Evolutionary conservation across 2,113 vertebrate species (phyloP).

Genomic region (Erythrolamprus reginae): DNA sequence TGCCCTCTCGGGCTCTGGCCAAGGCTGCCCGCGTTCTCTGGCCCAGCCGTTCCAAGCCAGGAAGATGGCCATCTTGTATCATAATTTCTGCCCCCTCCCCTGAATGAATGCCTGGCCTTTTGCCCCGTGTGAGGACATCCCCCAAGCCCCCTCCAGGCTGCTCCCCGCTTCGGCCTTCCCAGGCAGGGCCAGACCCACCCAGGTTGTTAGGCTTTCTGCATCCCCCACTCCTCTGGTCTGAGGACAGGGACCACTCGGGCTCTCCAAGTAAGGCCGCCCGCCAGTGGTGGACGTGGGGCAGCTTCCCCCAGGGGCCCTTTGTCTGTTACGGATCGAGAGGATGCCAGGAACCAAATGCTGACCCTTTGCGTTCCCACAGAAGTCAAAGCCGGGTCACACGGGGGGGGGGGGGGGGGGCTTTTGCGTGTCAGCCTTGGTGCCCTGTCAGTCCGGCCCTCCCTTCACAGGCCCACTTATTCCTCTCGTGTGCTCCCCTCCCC

Average conservation of each 20-base stretch:
- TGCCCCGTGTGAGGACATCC: background rate
- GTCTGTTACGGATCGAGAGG: background rate
- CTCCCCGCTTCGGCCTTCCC: background rate
- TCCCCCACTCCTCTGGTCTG: no score
- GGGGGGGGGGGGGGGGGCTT: no score
- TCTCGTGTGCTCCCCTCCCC: background rate
- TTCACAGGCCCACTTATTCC: background rate
- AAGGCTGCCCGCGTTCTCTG: background rate
- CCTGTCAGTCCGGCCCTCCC: no score
- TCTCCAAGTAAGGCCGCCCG: no score
- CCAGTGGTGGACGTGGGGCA: background rate
- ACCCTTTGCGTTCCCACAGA: background rate
- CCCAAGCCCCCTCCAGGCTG: no score
- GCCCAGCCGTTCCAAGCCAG: no score
- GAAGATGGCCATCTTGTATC: no score
- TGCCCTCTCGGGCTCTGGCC: no score
- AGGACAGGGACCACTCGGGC: background rate
- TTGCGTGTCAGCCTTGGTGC: background rate
- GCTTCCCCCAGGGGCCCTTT: background rate
- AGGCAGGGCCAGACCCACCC: background rate
- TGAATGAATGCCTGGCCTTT: background rate
- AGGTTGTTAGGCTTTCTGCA: background rate
- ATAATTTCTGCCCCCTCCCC: no score
- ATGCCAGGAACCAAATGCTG: background rate
- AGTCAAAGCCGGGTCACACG: background rate